Base-by-base conservation (phyloP, 2,797 vertebrate species). In the Uromys caudimaculatus region DNA sequence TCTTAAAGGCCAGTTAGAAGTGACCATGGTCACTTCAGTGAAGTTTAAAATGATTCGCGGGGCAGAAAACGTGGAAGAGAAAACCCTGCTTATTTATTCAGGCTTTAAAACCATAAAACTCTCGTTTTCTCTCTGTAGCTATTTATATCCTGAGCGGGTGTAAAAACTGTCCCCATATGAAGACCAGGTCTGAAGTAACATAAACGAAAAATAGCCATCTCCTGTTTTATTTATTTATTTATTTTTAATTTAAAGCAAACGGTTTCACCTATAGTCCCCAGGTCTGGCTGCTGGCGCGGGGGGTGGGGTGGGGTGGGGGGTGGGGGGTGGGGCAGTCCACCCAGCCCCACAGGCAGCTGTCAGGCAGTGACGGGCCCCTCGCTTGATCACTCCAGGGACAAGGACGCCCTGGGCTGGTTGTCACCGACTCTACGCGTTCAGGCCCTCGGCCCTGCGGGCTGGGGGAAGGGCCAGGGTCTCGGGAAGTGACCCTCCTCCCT, bases 81-180 rank as follows among this genome's bases (percentile, higher is more conserved):
- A 96, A 95, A 89, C 41, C 27, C 58, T 85, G 84, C 41, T 90
- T 90, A 89, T 77, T 91, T 94, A 93, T 69, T 90, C 87, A 67
- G 71, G 89, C 81, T 96, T 79, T 60, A 76, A 95, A 97, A 87
- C 81, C 86, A 52, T 71, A 56, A 79, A 88, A 96, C 92, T 96
- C 91, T 87, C 81, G 64, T 94, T 96, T 95, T 96, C 84, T 95
- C 79, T 93, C 41, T 73, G 86, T 41, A 82, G 87, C 86, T 97
- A 95, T 97, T 97, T 97, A 96, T 95, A 97, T 69, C 92, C 52
- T 9, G 52, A 94, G 87, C 94, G 89, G 83, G 84, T 87, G 84
- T 89, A 93, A 90, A 91, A 93, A 95, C 92, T 60, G 92, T 89
- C 64, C 95, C 85, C 96, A 38, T 44, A 77, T 62, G 60, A 95